phyloP scores from a whole-genome alignment of 2,113 vertebrate genomes.

The Nannobrachium achirus region DNA sequence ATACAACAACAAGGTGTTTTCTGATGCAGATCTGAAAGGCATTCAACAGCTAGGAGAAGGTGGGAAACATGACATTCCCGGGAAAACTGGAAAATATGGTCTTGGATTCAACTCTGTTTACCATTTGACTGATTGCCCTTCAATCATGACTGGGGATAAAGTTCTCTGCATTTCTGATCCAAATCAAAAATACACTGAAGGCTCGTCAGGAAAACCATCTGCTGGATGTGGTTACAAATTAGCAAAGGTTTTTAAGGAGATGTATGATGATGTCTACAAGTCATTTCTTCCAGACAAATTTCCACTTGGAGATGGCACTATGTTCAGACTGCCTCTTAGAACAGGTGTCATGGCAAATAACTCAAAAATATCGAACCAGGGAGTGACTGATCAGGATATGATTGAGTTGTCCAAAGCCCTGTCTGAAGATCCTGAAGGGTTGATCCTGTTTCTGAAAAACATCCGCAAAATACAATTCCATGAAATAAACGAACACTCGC shows the following conservation, averaged over 20 bases:
- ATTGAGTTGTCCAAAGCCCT: slow-evolving; percentile 56
- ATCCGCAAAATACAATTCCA: slow-evolving; percentile 78
- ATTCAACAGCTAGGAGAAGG: slow-evolving; percentile 85
- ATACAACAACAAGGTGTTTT: slow-evolving; percentile 84
- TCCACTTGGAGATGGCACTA: slow-evolving; percentile 77
- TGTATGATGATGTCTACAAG: slow-evolving; percentile 80
- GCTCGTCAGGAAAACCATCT: slow-evolving; percentile 47
- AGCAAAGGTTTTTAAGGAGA: slow-evolving; percentile 69
- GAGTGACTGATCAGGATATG: slow-evolving; percentile 70
- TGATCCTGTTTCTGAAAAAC: slow-evolving; percentile 84
- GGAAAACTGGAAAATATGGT: slow-evolving; percentile 85
- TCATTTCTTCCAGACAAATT: slow-evolving; percentile 83
- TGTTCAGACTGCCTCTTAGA: slow-evolving; percentile 85
- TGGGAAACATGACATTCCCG: slow-evolving; percentile 74
- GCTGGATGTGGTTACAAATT: slow-evolving; percentile 79
- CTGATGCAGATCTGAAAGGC: slow-evolving; percentile 78
- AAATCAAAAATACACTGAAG: slow-evolving; percentile 73
- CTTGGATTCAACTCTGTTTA: slow-evolving; percentile 88
- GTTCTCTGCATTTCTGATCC: slow-evolving; percentile 86
- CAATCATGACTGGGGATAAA: slow-evolving; percentile 82
- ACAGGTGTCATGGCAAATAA: slow-evolving; percentile 60
- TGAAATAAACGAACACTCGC: slow-evolving; percentile 64
- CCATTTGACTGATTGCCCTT: slow-evolving; percentile 86
- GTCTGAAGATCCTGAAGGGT: slow-evolving; percentile 74
- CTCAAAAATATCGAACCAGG: slow-evolving; percentile 75